Percentiles rank a stretch among this genome's conserved stretches.
Conservation (phyloP, 2,888 invertebrate species). For the Arctia plantaginis region DNA sequence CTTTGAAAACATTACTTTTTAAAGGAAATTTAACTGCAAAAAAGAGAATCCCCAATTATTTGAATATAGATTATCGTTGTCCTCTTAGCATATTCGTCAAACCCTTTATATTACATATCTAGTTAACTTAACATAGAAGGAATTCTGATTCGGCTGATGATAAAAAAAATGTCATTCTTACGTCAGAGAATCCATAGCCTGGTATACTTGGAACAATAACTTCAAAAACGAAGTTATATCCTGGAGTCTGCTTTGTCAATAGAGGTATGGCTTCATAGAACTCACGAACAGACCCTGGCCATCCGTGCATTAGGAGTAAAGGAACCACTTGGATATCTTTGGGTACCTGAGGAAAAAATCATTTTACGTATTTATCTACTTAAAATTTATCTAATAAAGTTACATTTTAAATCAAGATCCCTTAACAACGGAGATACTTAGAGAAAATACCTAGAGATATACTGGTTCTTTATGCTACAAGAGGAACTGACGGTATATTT, state of each 20-base stretch:
- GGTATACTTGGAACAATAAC: conserved; percentile 87
- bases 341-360: conserved; percentile 63
- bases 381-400: too few relatives aligned
- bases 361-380: background rate
- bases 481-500: too few relatives aligned
- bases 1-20: too few relatives aligned
- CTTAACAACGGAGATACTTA: too few relatives aligned
- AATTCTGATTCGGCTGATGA: too few relatives aligned
- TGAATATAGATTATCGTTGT: background rate
- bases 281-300: conserved; percentile 96
- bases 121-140: too few relatives aligned
- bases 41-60: background rate
- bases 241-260: conserved; percentile 82
- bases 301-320: conserved; percentile 92
- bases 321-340: conserved; percentile 84
- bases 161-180: conserved; percentile 52
- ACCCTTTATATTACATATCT: background rate
- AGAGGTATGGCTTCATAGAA: conserved; percentile 92
- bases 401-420: too few relatives aligned
- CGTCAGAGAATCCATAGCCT: conserved; percentile 82
- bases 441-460: too few relatives aligned
- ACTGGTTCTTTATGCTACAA: too few relatives aligned
- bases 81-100: background rate
- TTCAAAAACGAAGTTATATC: conserved; percentile 86
- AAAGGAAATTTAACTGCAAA: background rate